phyloP scores from a whole-genome alignment of 1,140 invertebrate species.

The Coelopa frigida region DNA sequence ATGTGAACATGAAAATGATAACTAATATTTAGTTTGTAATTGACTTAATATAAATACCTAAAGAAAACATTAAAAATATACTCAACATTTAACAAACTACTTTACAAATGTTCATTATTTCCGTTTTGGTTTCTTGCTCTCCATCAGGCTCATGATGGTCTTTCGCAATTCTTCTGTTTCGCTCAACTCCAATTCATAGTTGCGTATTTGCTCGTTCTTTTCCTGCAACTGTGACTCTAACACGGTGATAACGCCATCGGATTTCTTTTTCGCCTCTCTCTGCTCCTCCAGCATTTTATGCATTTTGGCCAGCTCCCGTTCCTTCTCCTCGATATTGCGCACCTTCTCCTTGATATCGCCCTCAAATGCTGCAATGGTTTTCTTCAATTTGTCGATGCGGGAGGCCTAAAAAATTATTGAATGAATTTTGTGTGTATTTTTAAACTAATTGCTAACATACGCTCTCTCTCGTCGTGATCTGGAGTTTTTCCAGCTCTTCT shows the following conservation, averaged over 20 bases:
- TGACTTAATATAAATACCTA: too few species aligned
- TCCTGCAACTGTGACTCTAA: constrained; percentile 36
- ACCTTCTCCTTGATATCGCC: constrained; percentile 35
- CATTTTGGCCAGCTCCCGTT: constrained; percentile 28
- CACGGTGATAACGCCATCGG: constrained; percentile 32
- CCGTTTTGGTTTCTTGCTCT: constrained; percentile 42
- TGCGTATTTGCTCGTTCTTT: constrained; percentile 37
- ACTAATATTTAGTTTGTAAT: too few species aligned
- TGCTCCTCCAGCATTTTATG: constrained; percentile 35
- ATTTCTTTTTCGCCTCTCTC: constrained; percentile 35
- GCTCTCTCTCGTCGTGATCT: constrained; percentile 28
- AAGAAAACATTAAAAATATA: too few species aligned
- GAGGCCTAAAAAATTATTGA: constrained; percentile 15
- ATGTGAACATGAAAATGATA: too few species aligned
- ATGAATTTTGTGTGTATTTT: not conserved
- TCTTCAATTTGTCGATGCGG: constrained; percentile 38
- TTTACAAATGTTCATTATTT: too few species aligned
- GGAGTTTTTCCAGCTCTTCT: constrained; percentile 30
- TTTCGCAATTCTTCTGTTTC: constrained; percentile 41
- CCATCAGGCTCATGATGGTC: constrained; percentile 42
- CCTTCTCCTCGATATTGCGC: constrained; percentile 33
- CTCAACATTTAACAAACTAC: too few species aligned
- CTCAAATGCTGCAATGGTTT: constrained; percentile 33
- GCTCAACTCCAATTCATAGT: constrained; percentile 35
- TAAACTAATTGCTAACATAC: constrained; percentile 17